Percentiles rank a stretch among this genome's conserved stretches.
These are phyloP conservation scores for Scaptomyza montana DNA, from an alignment of 1,140 invertebrate species.

Conservation along the genomic window DNA sequence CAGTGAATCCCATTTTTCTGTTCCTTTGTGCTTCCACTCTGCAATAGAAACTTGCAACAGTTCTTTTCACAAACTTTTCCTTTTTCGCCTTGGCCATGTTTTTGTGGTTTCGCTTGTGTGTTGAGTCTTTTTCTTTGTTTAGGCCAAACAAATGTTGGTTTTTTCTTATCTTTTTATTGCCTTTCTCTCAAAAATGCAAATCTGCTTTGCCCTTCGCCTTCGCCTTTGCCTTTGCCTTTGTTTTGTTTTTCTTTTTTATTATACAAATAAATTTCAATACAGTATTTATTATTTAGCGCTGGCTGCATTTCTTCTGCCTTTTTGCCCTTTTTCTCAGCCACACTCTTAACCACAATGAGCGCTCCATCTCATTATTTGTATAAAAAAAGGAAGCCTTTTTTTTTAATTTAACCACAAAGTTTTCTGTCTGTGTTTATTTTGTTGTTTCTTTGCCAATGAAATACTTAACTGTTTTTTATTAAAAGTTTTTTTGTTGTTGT, in stretches of 20 bases:
- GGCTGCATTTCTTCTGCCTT: constrained; percentile 56
- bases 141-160: constrained; percentile 47
- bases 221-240: constrained; percentile 19
- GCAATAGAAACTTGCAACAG: constrained; percentile 7
- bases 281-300: constrained; percentile 56
- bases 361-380: constrained; percentile 63
- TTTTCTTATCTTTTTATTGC: constrained; percentile 8
- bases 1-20: constrained; percentile 68
- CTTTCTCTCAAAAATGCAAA: constrained; percentile 56
- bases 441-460: constrained; percentile 54
- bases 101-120: constrained; percentile 4
- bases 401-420: constrained; percentile 79
- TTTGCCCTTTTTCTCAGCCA: constrained; percentile 18
- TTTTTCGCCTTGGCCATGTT: constrained; percentile 36
- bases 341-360: constrained; percentile 39
- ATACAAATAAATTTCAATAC: constrained; percentile 73
- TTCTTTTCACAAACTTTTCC: constrained; percentile 25
- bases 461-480: constrained; percentile 79
- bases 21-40: constrained; percentile 13
- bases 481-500: constrained; percentile 36
- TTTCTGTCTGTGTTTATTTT: constrained; percentile 48
- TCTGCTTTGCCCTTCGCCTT: constrained; percentile 48
- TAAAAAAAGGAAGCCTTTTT: constrained; percentile 4
- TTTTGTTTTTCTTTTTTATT: constrained; percentile 34
- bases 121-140: constrained; percentile 50